These are phyloP conservation scores for Siniperca chuatsi DNA, from an alignment of 2,113 vertebrate species.

Conservation along the genomic window DNA sequence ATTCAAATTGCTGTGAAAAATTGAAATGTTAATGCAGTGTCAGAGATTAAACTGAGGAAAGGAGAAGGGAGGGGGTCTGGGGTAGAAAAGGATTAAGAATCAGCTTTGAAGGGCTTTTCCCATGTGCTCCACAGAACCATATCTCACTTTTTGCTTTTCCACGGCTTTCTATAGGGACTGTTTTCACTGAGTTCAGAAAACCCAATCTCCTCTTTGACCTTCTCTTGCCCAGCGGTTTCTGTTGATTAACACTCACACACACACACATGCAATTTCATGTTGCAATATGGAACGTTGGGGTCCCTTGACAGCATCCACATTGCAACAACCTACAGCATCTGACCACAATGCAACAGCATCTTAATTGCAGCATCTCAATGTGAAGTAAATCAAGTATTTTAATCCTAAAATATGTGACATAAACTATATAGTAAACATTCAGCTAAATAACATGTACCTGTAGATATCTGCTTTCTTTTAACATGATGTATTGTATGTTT, in stretches of 20 bases:
- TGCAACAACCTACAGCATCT: constrained; percentile 36
- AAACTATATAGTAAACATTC: not conserved
- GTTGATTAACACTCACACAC: constrained; percentile 57
- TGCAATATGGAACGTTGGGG: constrained; percentile 39
- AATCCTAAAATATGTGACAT: not conserved
- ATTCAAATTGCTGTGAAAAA: constrained; percentile 70
- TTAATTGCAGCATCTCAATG: not conserved
- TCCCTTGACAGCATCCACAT: constrained; percentile 38
- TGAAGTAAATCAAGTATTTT: not conserved
- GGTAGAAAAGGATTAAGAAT: constrained; percentile 74
- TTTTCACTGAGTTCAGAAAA: constrained; percentile 71
- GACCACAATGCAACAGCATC: constrained; percentile 1
- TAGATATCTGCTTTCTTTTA: not conserved
- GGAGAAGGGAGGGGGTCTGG: constrained; percentile 57
- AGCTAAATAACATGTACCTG: not conserved
- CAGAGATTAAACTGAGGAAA: constrained; percentile 73
- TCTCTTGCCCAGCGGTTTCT: constrained; percentile 66
- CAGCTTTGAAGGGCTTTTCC: constrained; percentile 78
- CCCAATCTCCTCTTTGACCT: constrained; percentile 80
- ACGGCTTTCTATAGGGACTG: constrained; percentile 65
- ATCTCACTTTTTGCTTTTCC: constrained; percentile 68
- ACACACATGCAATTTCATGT: constrained; percentile 45
- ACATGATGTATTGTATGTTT: constrained; percentile 5
- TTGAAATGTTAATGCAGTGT: constrained; percentile 75
- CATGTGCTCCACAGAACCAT: constrained; percentile 68